Evolutionary conservation across 2,113 vertebrate genomes (phyloP).

Genomic region (Halcyon malimbica): DNA sequence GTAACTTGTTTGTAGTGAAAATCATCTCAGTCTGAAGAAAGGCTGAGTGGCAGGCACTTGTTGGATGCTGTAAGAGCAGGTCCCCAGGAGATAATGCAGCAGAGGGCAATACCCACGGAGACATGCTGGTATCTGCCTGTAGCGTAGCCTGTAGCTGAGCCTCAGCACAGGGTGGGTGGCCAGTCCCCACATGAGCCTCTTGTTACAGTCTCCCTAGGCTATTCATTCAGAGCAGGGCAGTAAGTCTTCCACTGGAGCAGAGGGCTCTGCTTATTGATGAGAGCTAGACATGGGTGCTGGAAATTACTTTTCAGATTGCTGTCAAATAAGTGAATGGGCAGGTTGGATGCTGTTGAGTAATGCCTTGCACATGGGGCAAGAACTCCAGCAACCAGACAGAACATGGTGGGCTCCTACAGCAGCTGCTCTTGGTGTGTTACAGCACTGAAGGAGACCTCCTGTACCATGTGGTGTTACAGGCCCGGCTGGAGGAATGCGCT

Average conservation of each 20-base stretch:
- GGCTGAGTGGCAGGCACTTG: neutral
- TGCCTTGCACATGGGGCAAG: neutral
- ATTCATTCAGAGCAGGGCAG: neutral
- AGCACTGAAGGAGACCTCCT: neutral
- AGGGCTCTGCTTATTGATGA: neutral
- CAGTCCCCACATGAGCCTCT: neutral
- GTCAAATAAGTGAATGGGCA: neutral
- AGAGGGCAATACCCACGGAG: neutral
- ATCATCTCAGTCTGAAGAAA: neutral
- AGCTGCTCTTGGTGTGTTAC: neutral
- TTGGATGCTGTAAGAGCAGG: neutral
- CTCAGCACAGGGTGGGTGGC: neutral
- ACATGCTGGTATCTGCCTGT: neutral
- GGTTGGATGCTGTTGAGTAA: neutral
- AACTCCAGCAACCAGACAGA: neutral
- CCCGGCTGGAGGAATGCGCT: neutral
- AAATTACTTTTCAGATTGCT: neutral
- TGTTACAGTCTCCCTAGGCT: too few species aligned
- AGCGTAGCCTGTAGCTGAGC: neutral
- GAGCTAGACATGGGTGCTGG: neutral
- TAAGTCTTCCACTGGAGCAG: neutral
- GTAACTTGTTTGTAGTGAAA: too few species aligned
- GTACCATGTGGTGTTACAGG: accelerated
- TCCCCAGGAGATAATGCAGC: neutral
- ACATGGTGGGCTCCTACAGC: neutral